Percentiles rank a stretch among this genome's conserved stretches.
These are phyloP conservation scores for Synodontis membranacea DNA, from an alignment of 2,113 vertebrate genomes.

Conservation along the genomic window DNA sequence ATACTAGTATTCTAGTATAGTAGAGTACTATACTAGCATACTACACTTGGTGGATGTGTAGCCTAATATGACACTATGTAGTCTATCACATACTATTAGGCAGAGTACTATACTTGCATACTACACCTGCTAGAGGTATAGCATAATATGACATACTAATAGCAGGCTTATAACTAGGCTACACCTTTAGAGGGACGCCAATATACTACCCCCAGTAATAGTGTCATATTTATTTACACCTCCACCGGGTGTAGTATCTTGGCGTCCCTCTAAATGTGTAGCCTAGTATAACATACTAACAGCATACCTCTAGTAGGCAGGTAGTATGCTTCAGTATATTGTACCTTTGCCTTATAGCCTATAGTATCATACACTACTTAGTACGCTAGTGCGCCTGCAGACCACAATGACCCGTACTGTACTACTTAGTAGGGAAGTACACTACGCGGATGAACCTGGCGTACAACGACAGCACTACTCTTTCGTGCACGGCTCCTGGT, in stretches of 20 bases:
- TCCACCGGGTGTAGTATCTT: too few relatives aligned
- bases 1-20: too few relatives aligned
- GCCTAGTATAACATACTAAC: too few relatives aligned
- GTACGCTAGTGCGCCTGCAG: not conserved
- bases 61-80: not conserved
- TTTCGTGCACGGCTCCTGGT: constrained; percentile 22
- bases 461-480: not conserved
- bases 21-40: too few relatives aligned
- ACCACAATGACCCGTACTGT: not conserved
- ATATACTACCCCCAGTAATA: too few relatives aligned
- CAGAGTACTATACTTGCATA: not conserved
- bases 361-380: not conserved
- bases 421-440: not conserved
- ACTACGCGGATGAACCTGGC: not conserved
- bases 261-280: too few relatives aligned
- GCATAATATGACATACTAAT: not conserved
- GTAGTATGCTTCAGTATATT: too few relatives aligned
- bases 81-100: not conserved
- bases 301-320: not conserved
- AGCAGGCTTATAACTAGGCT: too few relatives aligned
- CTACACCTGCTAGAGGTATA: not conserved
- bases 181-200: too few relatives aligned
- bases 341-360: not conserved
- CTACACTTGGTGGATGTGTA: not conserved
- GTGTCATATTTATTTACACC: too few relatives aligned